These are phyloP conservation scores for Ypsolopha sequella DNA, from an alignment of 2,888 invertebrate species.

Conservation along the genomic window DNA sequence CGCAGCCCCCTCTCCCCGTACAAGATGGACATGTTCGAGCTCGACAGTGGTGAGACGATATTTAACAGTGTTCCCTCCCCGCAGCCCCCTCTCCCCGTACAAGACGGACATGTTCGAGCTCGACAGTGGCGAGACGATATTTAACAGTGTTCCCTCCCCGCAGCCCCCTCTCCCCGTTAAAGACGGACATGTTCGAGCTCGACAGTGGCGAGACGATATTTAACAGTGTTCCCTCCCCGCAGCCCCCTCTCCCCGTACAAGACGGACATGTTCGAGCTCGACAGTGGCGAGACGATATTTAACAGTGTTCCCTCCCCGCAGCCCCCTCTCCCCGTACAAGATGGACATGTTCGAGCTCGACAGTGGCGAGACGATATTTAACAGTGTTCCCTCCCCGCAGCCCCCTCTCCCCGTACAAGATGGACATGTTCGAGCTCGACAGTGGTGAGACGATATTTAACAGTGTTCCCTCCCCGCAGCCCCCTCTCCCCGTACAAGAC, in stretches of 20 bases:
- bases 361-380: no score
- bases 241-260: slow-evolving; percentile 74
- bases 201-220: no score
- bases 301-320: no score
- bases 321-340: no score
- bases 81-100: slow-evolving; percentile 72
- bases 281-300: slow-evolving; percentile 29
- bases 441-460: slow-evolving; percentile 28
- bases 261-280: slow-evolving; percentile 47
- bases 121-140: slow-evolving; percentile 28
- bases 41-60: no score
- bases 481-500: no score
- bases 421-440: slow-evolving; percentile 40
- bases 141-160: slow-evolving; percentile 13
- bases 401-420: slow-evolving; percentile 72
- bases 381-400: slow-evolving; percentile 29
- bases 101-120: slow-evolving; percentile 52
- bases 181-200: no score
- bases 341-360: no score
- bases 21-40: no score
- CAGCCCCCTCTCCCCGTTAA: no score
- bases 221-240: slow-evolving; percentile 6
- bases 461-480: no score
- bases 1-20: no score
- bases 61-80: neutral